phyloP scores from a whole-genome alignment of 2,797 vertebrate species.

The Urosaurus nigricauda region DNA sequence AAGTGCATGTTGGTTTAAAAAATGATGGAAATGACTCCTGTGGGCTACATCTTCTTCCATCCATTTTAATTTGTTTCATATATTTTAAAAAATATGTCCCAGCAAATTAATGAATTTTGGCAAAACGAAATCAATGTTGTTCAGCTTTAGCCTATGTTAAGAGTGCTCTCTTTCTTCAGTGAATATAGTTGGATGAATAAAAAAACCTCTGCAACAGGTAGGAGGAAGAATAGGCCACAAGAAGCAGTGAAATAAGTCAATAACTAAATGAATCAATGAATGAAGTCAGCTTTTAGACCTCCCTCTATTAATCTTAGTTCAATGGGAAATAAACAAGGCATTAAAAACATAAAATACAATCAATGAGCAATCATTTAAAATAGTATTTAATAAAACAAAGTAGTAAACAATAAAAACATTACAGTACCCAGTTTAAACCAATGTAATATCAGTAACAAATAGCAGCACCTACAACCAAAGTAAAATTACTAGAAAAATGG shows the following conservation, averaged over 20 bases:
- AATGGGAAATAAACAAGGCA: background rate
- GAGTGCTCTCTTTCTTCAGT: background rate
- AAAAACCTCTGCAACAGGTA: background rate
- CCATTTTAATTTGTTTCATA: background rate
- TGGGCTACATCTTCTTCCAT: background rate
- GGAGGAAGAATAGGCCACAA: background rate
- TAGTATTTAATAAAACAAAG: too few relatives aligned
- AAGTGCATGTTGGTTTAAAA: background rate
- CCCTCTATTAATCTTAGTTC: background rate
- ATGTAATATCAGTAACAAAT: too few relatives aligned
- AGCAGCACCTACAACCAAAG: too few relatives aligned
- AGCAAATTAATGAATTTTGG: background rate
- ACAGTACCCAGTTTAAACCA: too few relatives aligned
- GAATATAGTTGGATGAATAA: too few relatives aligned
- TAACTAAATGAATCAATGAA: background rate
- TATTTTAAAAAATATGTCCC: background rate
- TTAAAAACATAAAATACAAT: background rate
- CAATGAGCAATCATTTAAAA: background rate
- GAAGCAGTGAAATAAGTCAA: background rate
- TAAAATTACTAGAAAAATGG: too few relatives aligned
- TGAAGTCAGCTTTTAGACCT: too few relatives aligned
- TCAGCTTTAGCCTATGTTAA: background rate
- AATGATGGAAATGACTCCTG: background rate
- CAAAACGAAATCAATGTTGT: background rate
- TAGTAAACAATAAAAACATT: too few relatives aligned